Evolutionary conservation across 1,140 invertebrate genomes (phyloP).

Genomic region (Nasonia longicornis): DNA sequence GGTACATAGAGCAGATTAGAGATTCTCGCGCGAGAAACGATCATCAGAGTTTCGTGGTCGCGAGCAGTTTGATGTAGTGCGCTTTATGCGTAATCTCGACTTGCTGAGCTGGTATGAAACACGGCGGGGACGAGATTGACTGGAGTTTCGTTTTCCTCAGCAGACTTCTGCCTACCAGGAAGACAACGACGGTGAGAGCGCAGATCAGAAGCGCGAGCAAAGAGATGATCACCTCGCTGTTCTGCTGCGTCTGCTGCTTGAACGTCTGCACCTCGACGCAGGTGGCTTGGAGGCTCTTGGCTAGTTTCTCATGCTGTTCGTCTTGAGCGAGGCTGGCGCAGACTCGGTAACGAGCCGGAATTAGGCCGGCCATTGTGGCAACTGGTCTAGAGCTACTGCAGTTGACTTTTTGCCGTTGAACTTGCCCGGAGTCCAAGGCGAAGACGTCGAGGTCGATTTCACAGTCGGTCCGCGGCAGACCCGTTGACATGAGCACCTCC

Average conservation of each 20-base stretch:
- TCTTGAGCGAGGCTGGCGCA: constrained; percentile 60
- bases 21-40: neutral
- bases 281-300: constrained; percentile 38
- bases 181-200: constrained; percentile 47
- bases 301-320: neutral
- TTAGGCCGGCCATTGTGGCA: constrained; percentile 55
- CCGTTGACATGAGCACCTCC: neutral
- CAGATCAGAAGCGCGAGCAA: constrained; percentile 36
- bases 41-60: constrained; percentile 69
- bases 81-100: constrained; percentile 69
- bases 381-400: constrained; percentile 56
- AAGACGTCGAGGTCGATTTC: constrained; percentile 58
- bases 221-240: neutral
- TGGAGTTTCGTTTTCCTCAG: constrained; percentile 48
- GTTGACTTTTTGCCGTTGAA: constrained; percentile 58
- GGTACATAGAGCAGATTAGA: neutral
- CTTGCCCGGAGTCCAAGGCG: constrained; percentile 52
- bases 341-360: constrained; percentile 63
- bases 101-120: constrained; percentile 67
- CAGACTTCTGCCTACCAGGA: constrained; percentile 57
- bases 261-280: constrained; percentile 63
- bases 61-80: constrained; percentile 70
- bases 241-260: constrained; percentile 55
- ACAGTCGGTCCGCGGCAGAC: constrained; percentile 43
- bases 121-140: constrained; percentile 55